A percentile compares a stretch with the other conserved stretches of the same genome.
Evolutionary conservation across 2,888 invertebrate species (phyloP).

Genomic region (Anoplius nigerrimus): DNA sequence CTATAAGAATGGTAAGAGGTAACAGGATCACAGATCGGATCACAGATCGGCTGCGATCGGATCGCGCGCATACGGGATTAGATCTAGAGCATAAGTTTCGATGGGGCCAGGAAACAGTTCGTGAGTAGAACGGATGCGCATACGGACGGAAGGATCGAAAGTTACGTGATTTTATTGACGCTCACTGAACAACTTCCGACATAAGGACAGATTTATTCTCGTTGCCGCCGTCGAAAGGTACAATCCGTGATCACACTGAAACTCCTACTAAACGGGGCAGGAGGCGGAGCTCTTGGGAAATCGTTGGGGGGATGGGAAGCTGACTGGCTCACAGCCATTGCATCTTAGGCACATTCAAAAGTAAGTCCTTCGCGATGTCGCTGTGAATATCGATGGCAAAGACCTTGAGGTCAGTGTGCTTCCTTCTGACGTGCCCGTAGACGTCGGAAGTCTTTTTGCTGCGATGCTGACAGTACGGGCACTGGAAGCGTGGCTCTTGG

Average conservation of each 20-base stretch:
- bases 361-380: neutral
- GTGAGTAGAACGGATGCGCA: neutral
- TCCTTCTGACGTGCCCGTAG: constrained; percentile 64
- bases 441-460: constrained; percentile 66
- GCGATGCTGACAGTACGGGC: constrained; percentile 66
- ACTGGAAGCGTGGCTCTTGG: constrained; percentile 66
- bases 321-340: constrained; percentile 18
- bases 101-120: too few relatives aligned
- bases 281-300: neutral
- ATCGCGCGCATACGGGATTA: too few relatives aligned
- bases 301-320: neutral
- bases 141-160: too few relatives aligned
- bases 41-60: too few relatives aligned
- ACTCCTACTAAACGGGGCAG: neutral
- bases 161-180: too few relatives aligned
- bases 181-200: neutral
- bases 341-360: neutral
- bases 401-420: constrained; percentile 59
- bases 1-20: too few relatives aligned
- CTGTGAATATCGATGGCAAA: constrained; percentile 60
- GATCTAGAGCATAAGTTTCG: too few relatives aligned
- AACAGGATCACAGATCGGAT: too few relatives aligned
- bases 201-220: constrained; percentile 4
- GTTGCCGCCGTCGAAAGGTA: neutral
- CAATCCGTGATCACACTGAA: neutral